Evolutionary conservation across 2,888 invertebrate species (phyloP).

Genomic region (Stenolophus ochropezus): DNA sequence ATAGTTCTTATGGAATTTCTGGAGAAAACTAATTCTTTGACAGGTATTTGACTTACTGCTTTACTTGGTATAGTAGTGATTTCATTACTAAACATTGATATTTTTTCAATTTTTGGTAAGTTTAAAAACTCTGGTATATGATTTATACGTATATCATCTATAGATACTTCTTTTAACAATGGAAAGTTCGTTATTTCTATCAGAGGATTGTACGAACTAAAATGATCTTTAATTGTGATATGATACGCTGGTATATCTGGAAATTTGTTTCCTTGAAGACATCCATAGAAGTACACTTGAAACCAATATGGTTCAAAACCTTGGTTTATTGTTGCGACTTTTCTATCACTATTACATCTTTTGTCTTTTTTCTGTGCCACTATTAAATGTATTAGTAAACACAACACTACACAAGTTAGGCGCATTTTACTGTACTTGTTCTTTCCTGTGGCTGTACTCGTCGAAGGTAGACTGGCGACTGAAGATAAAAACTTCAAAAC

Average conservation of each 20-base stretch:
- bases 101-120: constrained; percentile 2
- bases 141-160: not conserved
- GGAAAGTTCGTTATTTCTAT: not conserved
- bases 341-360: not conserved
- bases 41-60: not conserved
- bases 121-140: not conserved
- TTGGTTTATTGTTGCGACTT: constrained; percentile 12
- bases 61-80: not conserved
- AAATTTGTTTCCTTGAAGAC: constrained; percentile 24
- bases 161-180: not conserved
- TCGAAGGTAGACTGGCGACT: constrained; percentile 4
- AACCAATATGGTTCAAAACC: constrained; percentile 45
- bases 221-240: not conserved
- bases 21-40: constrained; percentile 33
- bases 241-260: constrained; percentile 4
- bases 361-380: not conserved
- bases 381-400: not conserved
- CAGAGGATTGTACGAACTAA: not conserved
- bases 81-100: not conserved
- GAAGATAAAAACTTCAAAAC: constrained; percentile 29
- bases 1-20: constrained; percentile 33
- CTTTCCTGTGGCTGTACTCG: no score
- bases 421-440: constrained; percentile 29
- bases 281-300: constrained; percentile 6
- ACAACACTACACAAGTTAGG: constrained; percentile 3